Evolutionary conservation across 2,888 invertebrate genomes (phyloP).

Genomic region (Synanthedon formicaeformis): DNA sequence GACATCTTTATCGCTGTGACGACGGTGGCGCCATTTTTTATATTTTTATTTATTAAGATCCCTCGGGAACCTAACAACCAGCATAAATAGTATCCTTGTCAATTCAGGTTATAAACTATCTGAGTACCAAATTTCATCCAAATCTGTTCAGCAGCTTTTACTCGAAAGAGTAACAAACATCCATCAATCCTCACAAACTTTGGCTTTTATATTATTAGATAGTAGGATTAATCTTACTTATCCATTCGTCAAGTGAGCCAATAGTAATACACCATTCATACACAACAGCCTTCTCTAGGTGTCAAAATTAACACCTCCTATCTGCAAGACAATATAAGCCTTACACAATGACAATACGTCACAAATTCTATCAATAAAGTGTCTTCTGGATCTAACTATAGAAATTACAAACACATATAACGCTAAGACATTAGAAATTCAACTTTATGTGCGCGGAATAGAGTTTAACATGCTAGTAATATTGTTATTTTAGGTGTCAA

Average conservation of each 20-base stretch:
- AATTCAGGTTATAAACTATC: too few species aligned
- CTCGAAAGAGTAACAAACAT: too few species aligned
- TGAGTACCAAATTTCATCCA: too few species aligned
- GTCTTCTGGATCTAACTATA: not conserved
- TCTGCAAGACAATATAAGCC: conserved; percentile 12
- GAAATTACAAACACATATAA: not conserved
- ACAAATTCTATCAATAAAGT: not conserved
- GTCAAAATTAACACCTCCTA: conserved; percentile 56
- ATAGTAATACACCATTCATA: conserved; percentile 32
- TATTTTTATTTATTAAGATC: too few species aligned
- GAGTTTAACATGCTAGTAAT: not conserved
- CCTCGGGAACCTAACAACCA: too few species aligned
- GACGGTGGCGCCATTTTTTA: too few species aligned
- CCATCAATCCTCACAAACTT: too few species aligned
- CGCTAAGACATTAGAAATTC: not conserved
- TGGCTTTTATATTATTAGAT: too few species aligned
- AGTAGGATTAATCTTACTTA: too few species aligned
- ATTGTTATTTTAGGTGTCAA: conserved; percentile 41
- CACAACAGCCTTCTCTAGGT: conserved; percentile 44
- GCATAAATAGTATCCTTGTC: too few species aligned
- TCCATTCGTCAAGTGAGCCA: conserved; percentile 19
- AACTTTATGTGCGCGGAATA: not conserved
- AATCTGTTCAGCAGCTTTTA: too few species aligned
- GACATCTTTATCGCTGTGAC: too few species aligned
- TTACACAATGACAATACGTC: not conserved